Evolutionary conservation across 2,113 vertebrate species (phyloP), one percentile per base, ranked within the genome.

Genomic region (Chroicocephalus ridibundus): DNA sequence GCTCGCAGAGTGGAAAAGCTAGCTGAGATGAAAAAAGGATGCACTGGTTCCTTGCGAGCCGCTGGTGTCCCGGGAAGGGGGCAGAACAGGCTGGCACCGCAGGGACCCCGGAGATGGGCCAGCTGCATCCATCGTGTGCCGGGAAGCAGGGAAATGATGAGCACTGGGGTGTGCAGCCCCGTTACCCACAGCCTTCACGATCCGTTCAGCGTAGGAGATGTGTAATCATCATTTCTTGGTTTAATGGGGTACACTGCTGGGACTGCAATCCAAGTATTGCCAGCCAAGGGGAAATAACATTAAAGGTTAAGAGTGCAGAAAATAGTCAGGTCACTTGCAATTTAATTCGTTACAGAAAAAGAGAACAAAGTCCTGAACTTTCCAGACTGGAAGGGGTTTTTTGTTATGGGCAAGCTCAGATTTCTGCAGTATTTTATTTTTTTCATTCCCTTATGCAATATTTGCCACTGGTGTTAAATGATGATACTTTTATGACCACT

Each of bases 81-180:
- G 10, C n/a, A 61, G 74, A 44, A 68, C 1, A 1, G 34, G 46
- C 27, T 3, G 4, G 65, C 0, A 1, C 47, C 3, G 1, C 42
- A n/a, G 71, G 57, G 47, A 15, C 29, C 42, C 0, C 1, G 42
- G 74, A 82, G 78, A n/a, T 58, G 40, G 22, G 42, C 54, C 0
- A 1, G 49, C 40, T 72, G 40, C 66, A 47, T 82, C 71, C 20
- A 14, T 25, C 11, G 1, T 60, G 62, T 46, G 52, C 42, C 2
- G 2, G 52, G 47, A 76, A 64, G 62, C 14, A 60, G 71, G 47
- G 58, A 64, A 36, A 34, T 9, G 36, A 34, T 31, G 47, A 87
- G 31, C 32, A 31, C 19, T 9, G 38, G 58, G 27, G 6, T 61
- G 26, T 13, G 6, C 57, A n/a, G 57, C 18, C 66, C 47, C 0